Percentiles rank a stretch among this genome's conserved stretches.
Conservation (phyloP, 2,797 vertebrate genomes). For the Diplodus puntazzo region DNA sequence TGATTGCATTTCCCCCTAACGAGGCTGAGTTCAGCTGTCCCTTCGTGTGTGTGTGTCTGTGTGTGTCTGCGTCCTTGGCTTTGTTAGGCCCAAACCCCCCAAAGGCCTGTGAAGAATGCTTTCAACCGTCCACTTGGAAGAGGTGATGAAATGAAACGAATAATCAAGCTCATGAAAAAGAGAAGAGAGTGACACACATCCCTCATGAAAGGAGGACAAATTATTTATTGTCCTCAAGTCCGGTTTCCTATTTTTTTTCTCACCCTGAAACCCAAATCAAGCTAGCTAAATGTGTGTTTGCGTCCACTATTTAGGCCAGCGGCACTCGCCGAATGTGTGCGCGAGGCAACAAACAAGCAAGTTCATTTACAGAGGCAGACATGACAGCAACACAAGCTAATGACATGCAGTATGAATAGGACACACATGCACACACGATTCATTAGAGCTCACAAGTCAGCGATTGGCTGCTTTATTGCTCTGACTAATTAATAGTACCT, state of each 20-base stretch:
- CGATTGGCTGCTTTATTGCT: constrained; percentile 19
- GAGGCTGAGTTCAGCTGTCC: constrained; percentile 81
- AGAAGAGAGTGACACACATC: constrained; percentile 78
- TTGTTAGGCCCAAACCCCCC: constrained; percentile 71
- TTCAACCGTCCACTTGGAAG: constrained; percentile 82
- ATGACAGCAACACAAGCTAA: constrained; percentile 39
- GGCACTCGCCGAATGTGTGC: constrained; percentile 7
- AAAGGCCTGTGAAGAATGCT: constrained; percentile 80
- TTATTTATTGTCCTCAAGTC: constrained; percentile 76
- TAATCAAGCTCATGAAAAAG: constrained; percentile 80
- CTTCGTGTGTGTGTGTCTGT: constrained; percentile 36
- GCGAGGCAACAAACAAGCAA: constrained; percentile 17
- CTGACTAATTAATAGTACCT: constrained; percentile 68
- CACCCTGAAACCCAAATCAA: constrained; percentile 54
- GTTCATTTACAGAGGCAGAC: constrained; percentile 54
- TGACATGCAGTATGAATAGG: constrained; percentile 23
- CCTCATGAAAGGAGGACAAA: constrained; percentile 74
- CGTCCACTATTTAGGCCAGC: constrained; percentile 53
- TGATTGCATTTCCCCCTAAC: constrained; percentile 83
- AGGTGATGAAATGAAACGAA: constrained; percentile 83
- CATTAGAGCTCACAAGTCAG: constrained; percentile 49
- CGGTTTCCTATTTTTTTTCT: constrained; percentile 48
- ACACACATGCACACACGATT: constrained; percentile 12
- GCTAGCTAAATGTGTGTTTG: constrained; percentile 21
- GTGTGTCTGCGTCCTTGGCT: constrained; percentile 71